Base-by-base conservation (phyloP, 2,797 vertebrate genomes). In the Dallia pectoralis region DNA sequence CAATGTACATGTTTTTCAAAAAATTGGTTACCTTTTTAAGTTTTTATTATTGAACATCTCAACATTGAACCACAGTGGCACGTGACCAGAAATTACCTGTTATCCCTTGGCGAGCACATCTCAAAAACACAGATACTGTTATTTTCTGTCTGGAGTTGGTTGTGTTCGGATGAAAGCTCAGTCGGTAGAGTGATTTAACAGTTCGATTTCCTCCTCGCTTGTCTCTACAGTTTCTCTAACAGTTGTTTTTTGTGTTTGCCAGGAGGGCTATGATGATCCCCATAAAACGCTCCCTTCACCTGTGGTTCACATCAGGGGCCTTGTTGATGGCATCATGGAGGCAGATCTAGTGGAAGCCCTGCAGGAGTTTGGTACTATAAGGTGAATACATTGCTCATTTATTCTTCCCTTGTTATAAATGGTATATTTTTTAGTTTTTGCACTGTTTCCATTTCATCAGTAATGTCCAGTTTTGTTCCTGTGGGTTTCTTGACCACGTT, bases 331-430 rank as follows among this genome's bases (percentile, higher is more conserved):
- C 0, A 95, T 97, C 9, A 93, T 97, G 83, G 97, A 98, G 85
- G 93, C 97, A 0, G 97, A 98, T 67, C 91, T 98, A 30, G 96
- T 96, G 86, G 97, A 98, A 85, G 95, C 96, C 22, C 90, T 98
- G 78, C 96, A 98, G 85, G 96, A 98, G 82, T 99, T 98, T 77
- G 97, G 97, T 1, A 93, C 95, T 14, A 96, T 99, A 86, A 97
- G 97, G 97, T 98, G 92, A 79, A 14, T 47, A 16, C 40, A 27
- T 27, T 18, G 18, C 62, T 32, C 30, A 32, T 6, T 18, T 32
- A 29, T 14, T 30, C 61, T 2, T 30, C 1, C 11, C 16, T 4
- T 63, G 16, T 63, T 7, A 30, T 59, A 25, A 11, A 59, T 11
- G 6, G 22, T 7, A 59, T 59, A 59, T 12, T 12, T 59, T 53